These are phyloP conservation scores for Capromys pilorides DNA, from an alignment of 2,797 vertebrate species.

Conservation along the genomic window DNA sequence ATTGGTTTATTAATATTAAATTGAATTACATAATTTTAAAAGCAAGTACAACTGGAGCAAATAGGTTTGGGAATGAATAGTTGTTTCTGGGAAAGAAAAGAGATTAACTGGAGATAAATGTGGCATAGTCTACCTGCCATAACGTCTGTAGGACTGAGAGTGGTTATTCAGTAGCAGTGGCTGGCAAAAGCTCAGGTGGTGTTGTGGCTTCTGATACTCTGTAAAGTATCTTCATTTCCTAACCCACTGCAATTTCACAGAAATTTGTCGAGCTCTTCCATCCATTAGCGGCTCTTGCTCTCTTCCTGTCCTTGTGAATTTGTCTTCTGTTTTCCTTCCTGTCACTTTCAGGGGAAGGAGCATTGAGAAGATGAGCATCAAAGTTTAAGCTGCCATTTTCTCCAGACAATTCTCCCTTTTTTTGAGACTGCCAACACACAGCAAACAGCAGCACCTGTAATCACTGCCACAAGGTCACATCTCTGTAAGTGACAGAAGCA, in stretches of 20 bases:
- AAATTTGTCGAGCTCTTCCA: not conserved
- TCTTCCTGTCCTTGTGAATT: not conserved
- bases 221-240: not conserved
- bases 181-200: not conserved
- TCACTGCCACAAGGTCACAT: conserved; percentile 19
- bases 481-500: conserved; percentile 30
- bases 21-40: conserved; percentile 70
- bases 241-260: not conserved
- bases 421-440: not conserved
- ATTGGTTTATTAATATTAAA: conserved; percentile 74
- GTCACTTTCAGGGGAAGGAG: conserved; percentile 33
- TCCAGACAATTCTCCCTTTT: conserved; percentile 43
- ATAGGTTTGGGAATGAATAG: conserved; percentile 54
- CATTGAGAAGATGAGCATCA: not conserved
- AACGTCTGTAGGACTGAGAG: not conserved
- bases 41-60: conserved; percentile 56
- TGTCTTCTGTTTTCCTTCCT: conserved; percentile 8
- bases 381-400: conserved; percentile 54
- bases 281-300: not conserved
- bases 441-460: not conserved
- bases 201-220: not conserved
- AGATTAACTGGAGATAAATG: not conserved
- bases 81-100: conserved; percentile 48
- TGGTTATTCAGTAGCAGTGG: not conserved
- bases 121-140: not conserved